Evolutionary conservation across 2,113 vertebrate genomes (phyloP).

Genomic region (Bambusicola thoracicus): DNA sequence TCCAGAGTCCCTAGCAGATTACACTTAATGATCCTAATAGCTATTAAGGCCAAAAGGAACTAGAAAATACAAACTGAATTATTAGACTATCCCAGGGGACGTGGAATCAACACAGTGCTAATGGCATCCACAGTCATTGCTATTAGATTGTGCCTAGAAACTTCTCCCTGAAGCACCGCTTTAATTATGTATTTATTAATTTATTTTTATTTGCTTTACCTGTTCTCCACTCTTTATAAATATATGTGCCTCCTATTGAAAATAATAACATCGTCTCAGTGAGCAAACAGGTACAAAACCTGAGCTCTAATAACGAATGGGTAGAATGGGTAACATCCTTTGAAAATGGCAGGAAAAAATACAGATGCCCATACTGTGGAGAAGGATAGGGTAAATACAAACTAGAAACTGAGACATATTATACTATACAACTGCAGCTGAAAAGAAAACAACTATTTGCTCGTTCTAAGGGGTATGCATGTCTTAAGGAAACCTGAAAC

Average conservation of each 20-base stretch:
- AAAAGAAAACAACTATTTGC: not conserved
- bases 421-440: not conserved
- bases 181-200: conserved; percentile 50
- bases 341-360: not conserved
- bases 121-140: conserved; percentile 12
- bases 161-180: conserved; percentile 29
- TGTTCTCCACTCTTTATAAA: not conserved
- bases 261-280: not conserved
- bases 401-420: not conserved
- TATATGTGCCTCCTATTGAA: not conserved
- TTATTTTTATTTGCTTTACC: conserved; percentile 33
- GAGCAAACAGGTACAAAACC: not conserved
- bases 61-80: conserved; percentile 53
- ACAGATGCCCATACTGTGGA: not conserved
- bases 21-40: conserved; percentile 7
- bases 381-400: not conserved
- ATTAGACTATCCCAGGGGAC: not conserved
- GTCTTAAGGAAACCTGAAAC: not conserved
- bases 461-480: not conserved
- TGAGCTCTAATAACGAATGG: not conserved
- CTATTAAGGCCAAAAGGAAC: conserved; percentile 34
- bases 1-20: not conserved
- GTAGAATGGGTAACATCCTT: not conserved
- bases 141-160: conserved; percentile 35
- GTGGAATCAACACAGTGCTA: conserved; percentile 23